phyloP scores from a whole-genome alignment of 2,888 invertebrate species.

The Tipula vernalis region DNA sequence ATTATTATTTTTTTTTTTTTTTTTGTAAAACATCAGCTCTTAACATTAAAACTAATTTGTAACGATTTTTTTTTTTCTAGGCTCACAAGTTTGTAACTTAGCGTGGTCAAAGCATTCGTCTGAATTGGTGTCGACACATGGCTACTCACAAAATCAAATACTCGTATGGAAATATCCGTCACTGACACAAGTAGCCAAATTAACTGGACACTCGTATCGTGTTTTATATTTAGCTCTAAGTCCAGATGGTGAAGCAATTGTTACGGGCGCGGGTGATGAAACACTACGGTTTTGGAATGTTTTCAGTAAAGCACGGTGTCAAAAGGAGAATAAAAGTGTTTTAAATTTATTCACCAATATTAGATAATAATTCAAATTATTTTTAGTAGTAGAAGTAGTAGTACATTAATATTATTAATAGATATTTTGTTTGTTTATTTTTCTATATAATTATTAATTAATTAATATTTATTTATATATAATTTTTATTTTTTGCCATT shows the following conservation, averaged over 20 bases:
- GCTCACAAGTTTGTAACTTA: conserved; percentile 94
- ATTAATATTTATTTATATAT: conserved; percentile 4
- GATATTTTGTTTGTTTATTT: not conserved
- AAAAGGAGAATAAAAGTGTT: conserved; percentile 87
- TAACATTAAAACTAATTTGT: not conserved
- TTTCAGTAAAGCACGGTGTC: conserved; percentile 91
- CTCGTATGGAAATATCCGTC: conserved; percentile 98
- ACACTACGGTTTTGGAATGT: conserved; percentile 98
- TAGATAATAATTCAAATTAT: conserved; percentile 39
- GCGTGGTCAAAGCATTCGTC: conserved; percentile 99
- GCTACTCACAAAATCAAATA: conserved; percentile 97
- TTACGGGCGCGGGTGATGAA: conserved; percentile 97
- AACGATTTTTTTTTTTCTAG: conserved; percentile 26
- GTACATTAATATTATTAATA: not conserved
- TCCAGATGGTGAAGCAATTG: conserved; percentile 96
- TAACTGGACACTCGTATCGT: conserved; percentile 92
- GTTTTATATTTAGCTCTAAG: conserved; percentile 93
- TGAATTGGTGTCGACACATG: conserved; percentile 94
- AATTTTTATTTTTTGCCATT: not conserved
- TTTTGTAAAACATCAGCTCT: not conserved
- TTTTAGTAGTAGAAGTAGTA: not conserved
- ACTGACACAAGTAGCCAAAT: conserved; percentile 89
- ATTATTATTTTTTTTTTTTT: too few relatives aligned
- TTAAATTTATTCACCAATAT: conserved; percentile 85
- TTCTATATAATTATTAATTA: not conserved